Conservation (phyloP, 2,888 invertebrate genomes). For the Agrochola litura region DNA sequence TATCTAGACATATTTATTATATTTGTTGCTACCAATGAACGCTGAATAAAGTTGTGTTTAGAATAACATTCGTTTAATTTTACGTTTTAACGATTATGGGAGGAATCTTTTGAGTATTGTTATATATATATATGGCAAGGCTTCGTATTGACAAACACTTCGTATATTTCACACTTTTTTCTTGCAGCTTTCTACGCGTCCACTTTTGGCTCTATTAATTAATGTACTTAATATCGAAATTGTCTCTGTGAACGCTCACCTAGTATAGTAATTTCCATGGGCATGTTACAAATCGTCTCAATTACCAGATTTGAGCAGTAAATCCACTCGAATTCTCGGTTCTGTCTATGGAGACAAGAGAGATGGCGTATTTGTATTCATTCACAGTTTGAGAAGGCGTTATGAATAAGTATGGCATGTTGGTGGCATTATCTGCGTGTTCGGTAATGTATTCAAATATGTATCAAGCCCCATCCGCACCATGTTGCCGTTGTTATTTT, state of each 20-base stretch:
- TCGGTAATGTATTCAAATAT: conserved; percentile 90
- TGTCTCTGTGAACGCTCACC: background rate
- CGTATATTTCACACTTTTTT: conserved; percentile 8
- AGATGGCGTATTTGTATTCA: conserved; percentile 82
- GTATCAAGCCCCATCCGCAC: conserved; percentile 89
- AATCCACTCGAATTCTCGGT: conserved; percentile 26
- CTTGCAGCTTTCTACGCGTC: background rate
- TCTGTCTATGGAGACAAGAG: conserved; percentile 43
- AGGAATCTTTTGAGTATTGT: background rate
- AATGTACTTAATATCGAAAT: background rate
- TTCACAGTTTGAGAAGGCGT: conserved; percentile 81
- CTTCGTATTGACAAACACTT: background rate
- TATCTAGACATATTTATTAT: no score
- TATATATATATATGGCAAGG: no score
- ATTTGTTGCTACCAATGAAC: background rate
- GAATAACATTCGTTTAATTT: background rate
- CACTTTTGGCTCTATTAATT: background rate
- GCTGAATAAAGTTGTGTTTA: conserved; percentile 2
- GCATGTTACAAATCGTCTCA: conserved; percentile 1
- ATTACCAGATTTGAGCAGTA: conserved; percentile 45
- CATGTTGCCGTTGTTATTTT: conserved; percentile 89
- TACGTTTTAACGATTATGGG: background rate
- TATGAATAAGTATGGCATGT: conserved; percentile 88
- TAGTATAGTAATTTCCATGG: background rate
- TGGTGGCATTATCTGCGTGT: conserved; percentile 87